Conservation (phyloP, 2,113 vertebrate species). For the Platichthys stellatus region DNA sequence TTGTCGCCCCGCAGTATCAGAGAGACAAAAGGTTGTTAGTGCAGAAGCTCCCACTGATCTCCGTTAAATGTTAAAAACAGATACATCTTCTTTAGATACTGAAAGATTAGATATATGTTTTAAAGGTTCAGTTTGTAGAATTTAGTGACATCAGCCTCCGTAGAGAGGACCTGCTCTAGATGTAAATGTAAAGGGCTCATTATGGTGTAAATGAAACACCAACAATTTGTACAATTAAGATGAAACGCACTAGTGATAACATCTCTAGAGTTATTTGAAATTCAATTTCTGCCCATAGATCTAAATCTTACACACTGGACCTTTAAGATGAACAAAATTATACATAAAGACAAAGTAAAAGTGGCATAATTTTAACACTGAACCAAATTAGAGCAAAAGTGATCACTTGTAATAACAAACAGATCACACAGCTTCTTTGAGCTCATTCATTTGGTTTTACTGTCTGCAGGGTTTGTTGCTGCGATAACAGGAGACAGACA, state of each 20-base stretch:
- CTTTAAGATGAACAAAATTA: not conserved
- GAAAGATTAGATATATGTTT: not conserved
- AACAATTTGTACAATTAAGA: too few relatives aligned
- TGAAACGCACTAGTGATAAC: too few relatives aligned
- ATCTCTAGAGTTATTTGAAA: too few relatives aligned
- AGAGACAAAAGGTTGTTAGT: constrained; percentile 74
- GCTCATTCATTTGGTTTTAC: not conserved
- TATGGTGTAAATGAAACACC: too few relatives aligned
- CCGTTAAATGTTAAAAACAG: not conserved
- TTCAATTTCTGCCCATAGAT: too few relatives aligned
- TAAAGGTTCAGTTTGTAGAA: too few relatives aligned
- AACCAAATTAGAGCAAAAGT: not conserved
- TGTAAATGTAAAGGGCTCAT: too few relatives aligned
- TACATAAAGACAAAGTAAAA: not conserved
- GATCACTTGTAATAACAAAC: not conserved
- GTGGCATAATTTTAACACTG: not conserved
- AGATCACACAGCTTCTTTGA: not conserved
- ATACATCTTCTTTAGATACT: not conserved
- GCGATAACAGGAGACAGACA: constrained; percentile 7
- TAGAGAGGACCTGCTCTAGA: too few relatives aligned
- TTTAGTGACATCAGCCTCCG: too few relatives aligned
- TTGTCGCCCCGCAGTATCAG: constrained; percentile 58
- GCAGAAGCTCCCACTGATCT: constrained; percentile 28
- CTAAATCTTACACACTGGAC: too few relatives aligned
- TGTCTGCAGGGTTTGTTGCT: not conserved